phyloP scores from a whole-genome alignment of 2,888 invertebrate species.

The Peribatodes rhomboidaria region DNA sequence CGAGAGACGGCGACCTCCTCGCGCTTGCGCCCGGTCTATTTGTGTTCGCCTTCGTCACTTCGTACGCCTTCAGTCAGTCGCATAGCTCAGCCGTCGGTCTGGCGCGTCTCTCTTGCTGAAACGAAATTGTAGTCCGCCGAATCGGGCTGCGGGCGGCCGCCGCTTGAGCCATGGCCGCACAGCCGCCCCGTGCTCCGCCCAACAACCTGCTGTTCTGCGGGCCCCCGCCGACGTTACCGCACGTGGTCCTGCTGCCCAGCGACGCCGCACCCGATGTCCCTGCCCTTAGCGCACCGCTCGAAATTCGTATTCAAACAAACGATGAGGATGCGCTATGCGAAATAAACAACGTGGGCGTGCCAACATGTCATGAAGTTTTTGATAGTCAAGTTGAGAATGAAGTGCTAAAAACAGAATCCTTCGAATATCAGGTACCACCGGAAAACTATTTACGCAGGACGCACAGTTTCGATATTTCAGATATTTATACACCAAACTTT shows the following conservation, averaged over 20 bases:
- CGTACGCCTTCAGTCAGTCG: conserved; percentile 85
- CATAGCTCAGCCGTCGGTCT: conserved; percentile 82
- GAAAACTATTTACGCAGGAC: conserved; percentile 72
- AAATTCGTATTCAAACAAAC: conserved; percentile 66
- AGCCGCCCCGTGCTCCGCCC: conserved; percentile 81
- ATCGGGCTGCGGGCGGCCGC: conserved; percentile 74
- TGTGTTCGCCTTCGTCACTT: conserved; percentile 85
- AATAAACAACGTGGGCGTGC: conserved; percentile 84
- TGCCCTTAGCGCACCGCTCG: conserved; percentile 50
- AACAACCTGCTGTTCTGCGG: conserved; percentile 83
- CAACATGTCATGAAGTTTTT: conserved; percentile 67
- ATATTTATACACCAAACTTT: conserved; percentile 68
- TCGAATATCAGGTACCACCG: conserved; percentile 59
- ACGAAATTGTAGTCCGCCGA: conserved; percentile 72
- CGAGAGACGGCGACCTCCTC: conserved; percentile 86
- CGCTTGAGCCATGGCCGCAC: conserved; percentile 81
- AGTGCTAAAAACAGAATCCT: conserved; percentile 59
- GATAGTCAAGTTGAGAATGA: conserved; percentile 62
- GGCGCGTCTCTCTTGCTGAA: conserved; percentile 75
- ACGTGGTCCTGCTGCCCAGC: conserved; percentile 16
- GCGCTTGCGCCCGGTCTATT: conserved; percentile 85
- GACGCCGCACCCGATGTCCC: conserved; percentile 42
- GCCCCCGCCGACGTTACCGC: conserved; percentile 64
- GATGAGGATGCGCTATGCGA: conserved; percentile 72
- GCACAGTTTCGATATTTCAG: conserved; percentile 80